Conservation (phyloP, 2,888 invertebrate genomes). For the Protophormia terraenovae region DNA sequence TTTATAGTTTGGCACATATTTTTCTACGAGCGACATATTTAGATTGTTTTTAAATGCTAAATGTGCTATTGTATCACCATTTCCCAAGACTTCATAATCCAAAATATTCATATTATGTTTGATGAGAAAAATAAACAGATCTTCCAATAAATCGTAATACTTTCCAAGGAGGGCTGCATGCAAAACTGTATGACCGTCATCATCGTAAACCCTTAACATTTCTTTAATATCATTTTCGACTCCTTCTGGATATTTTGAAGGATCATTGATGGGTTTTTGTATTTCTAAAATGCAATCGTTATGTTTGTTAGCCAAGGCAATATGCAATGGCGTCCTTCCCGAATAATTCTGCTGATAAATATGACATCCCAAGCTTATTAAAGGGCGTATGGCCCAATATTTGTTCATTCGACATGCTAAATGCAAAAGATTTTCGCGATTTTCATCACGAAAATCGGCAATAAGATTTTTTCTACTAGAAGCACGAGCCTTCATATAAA, state of each 20-base stretch:
- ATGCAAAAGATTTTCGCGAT: conserved; percentile 39
- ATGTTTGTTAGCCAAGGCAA: background rate
- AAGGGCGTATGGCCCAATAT: conserved; percentile 19
- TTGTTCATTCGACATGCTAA: conserved; percentile 26
- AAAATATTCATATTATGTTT: conserved; percentile 16
- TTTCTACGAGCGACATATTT: background rate
- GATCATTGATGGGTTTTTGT: conserved; percentile 8
- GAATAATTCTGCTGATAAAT: conserved; percentile 17
- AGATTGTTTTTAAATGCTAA: conserved; percentile 1
- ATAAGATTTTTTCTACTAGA: background rate
- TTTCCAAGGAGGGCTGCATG: conserved; percentile 25
- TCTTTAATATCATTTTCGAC: background rate
- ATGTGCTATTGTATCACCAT: conserved; percentile 49
- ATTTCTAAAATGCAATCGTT: conserved; percentile 14
- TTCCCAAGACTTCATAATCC: conserved; percentile 41
- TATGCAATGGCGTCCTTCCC: conserved; percentile 35
- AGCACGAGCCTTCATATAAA: conserved; percentile 1
- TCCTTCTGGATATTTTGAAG: background rate
- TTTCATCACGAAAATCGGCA: conserved; percentile 1
- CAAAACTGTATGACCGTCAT: conserved; percentile 30
- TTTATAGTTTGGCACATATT: conserved; percentile 6
- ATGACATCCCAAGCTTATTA: conserved; percentile 36
- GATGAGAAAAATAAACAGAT: conserved; percentile 26
- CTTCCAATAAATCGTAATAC: background rate
- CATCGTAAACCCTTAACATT: conserved; percentile 36